Evolutionary conservation across 2,888 invertebrate genomes (phyloP).

Genomic region (Tetranychus piercei): DNA sequence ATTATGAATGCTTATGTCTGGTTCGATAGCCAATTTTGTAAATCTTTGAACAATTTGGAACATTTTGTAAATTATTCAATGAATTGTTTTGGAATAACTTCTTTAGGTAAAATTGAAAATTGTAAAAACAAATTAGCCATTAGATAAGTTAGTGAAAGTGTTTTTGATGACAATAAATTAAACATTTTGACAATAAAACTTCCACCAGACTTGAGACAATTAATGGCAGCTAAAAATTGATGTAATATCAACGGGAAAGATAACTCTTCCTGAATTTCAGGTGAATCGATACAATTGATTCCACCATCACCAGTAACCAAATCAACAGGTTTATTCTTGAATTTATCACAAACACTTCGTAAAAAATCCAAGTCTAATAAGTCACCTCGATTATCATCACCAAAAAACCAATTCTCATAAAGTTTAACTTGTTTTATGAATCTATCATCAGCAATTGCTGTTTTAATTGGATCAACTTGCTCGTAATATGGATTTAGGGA

Average conservation of each 20-base stretch:
- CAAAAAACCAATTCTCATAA: constrained; percentile 63
- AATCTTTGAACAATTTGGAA: too few species aligned
- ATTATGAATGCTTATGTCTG: too few species aligned
- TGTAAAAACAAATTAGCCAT: constrained; percentile 55
- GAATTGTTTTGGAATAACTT: too few species aligned
- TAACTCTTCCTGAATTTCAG: constrained; percentile 63
- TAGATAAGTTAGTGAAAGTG: constrained; percentile 57
- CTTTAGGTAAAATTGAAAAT: too few species aligned
- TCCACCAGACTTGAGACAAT: constrained; percentile 50
- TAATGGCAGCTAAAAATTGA: constrained; percentile 58
- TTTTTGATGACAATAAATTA: constrained; percentile 66
- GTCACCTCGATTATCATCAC: constrained; percentile 65
- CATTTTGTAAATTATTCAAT: too few species aligned
- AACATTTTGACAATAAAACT: constrained; percentile 70
- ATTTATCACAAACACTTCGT: constrained; percentile 13
- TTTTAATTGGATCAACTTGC: constrained; percentile 48
- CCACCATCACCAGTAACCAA: constrained; percentile 82
- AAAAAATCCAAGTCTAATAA: constrained; percentile 42
- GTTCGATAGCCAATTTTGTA: too few species aligned
- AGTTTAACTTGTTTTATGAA: constrained; percentile 50
- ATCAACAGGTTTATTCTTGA: constrained; percentile 20
- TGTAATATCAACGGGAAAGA: constrained; percentile 63
- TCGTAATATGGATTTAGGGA: constrained; percentile 83
- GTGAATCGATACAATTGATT: constrained; percentile 62
- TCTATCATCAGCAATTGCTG: constrained; percentile 62